Conservation (phyloP, 2,797 vertebrate species). For the Epinephelus coioides region DNA sequence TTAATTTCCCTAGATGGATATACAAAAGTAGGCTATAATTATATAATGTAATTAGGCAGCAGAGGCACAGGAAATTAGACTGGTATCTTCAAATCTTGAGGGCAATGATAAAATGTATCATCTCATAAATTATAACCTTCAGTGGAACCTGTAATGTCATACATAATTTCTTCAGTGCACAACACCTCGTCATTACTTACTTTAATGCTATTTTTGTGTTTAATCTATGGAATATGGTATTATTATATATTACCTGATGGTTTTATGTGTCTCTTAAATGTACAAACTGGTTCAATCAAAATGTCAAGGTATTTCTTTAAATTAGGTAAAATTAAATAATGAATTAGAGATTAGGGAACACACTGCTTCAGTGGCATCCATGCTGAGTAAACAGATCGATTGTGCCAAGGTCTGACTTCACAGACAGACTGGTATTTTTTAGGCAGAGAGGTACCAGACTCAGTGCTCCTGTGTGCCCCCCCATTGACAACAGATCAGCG, state of each 20-base stretch:
- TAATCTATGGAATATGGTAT: not conserved
- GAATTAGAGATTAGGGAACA: constrained; percentile 16
- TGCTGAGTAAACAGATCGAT: constrained; percentile 50
- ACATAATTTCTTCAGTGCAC: not conserved
- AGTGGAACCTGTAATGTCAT: constrained; percentile 28
- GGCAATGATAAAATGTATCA: constrained; percentile 55
- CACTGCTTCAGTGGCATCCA: not conserved
- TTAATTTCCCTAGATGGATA: constrained; percentile 71
- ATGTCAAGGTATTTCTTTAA: constrained; percentile 25
- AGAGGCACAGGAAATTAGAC: constrained; percentile 62
- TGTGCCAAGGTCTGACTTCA: constrained; percentile 4
- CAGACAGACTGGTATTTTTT: constrained; percentile 41
- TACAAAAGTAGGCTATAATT: constrained; percentile 60
- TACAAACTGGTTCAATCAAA: constrained; percentile 1
- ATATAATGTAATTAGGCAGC: constrained; percentile 65
- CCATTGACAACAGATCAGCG: constrained; percentile 61
- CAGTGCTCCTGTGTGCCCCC: constrained; percentile 37
- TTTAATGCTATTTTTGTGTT: not conserved
- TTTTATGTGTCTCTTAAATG: not conserved
- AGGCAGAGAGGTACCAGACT: constrained; percentile 30
- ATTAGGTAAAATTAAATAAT: constrained; percentile 16
- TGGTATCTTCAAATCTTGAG: constrained; percentile 60
- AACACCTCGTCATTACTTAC: not conserved
- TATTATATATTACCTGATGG: not conserved
- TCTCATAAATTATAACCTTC: constrained; percentile 45